Evolutionary conservation across 2,888 invertebrate genomes (phyloP), one percentile per base, ranked within the genome.

Genomic region (Heterodera filipjevi): DNA sequence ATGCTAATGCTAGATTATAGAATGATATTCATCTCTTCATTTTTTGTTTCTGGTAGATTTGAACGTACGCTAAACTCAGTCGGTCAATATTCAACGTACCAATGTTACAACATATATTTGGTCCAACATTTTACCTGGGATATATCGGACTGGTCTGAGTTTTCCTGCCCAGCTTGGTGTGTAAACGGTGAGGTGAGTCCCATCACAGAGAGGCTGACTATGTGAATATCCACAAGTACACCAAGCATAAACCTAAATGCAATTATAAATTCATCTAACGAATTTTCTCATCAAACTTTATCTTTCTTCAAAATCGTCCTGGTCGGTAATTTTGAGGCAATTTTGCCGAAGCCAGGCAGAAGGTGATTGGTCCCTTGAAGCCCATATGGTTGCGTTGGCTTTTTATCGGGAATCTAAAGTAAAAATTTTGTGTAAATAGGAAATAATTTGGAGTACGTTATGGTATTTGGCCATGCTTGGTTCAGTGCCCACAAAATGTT

Each of bases 201-300:
- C 94, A 91, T 99, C 98, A 90, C 99, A 99, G 33, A 99, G 91
- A 0, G 98, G 98, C 91, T 92, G 96, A 35, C 90, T 92, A 89
- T 94, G 94, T 81, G 96, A 96, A 83, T 93, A 93, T 0, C 99
- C 99, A 90, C 98, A 99, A 0, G 94, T 91, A 90, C 98, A 99
- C 96, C 97, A 99, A 44, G 92, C 90, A 90, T 96, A 96, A 22
- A 79, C 71, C 79, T 79, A 19, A 66, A 78, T 19, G 14, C 14
- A 72, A 76, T 33, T 64, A 33, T 39, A n/a, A 76, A 10, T 0
- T 91, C 5, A 30, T 12, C 10, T n/a, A 27, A 12, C 6, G 22
- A 46, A 16, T 74, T 16, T 64, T 64, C 3, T 27, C 22, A 35
- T 53, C 22, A 44, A 12, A 83, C 92, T 90, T 94, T 94, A 59